These are phyloP conservation scores for Bugula neritina DNA, from an alignment of 2,888 invertebrate genomes.

Conservation along the genomic window DNA sequence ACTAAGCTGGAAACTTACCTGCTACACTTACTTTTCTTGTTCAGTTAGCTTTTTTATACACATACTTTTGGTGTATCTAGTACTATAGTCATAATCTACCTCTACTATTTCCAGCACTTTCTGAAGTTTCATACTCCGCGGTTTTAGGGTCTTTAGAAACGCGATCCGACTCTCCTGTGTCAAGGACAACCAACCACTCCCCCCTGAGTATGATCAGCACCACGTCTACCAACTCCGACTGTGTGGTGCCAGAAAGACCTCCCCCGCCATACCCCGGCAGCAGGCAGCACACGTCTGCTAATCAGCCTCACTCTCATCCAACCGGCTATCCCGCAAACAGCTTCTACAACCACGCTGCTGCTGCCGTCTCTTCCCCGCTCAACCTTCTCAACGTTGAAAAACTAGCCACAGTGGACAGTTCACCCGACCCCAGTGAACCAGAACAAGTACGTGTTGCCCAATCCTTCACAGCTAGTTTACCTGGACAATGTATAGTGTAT, in stretches of 20 bases:
- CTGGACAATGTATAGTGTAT: neutral
- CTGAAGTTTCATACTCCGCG: too few species aligned
- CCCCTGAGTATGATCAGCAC: constrained; percentile 51
- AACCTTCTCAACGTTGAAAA: neutral
- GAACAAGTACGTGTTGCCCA: neutral
- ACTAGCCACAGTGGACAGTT: neutral
- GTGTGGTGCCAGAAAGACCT: constrained; percentile 47
- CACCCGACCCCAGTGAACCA: constrained; percentile 3
- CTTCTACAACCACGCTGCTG: neutral
- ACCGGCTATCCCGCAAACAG: neutral
- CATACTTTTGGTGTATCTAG: neutral
- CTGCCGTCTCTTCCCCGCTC: neutral
- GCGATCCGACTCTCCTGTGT: constrained; percentile 48
- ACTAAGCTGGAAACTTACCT: too few species aligned
- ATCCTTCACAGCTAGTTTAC: too few species aligned
- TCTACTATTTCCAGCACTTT: too few species aligned
- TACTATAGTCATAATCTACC: neutral
- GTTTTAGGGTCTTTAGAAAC: constrained; percentile 22
- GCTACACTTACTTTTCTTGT: neutral
- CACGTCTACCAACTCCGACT: constrained; percentile 49
- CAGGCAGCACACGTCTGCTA: neutral
- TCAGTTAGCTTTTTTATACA: neutral
- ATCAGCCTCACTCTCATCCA: neutral
- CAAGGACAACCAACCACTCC: constrained; percentile 48
- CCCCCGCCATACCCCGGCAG: constrained; percentile 45